These are phyloP conservation scores for Halcyon malimbica DNA, from an alignment of 2,113 vertebrate species.

Conservation along the genomic window DNA sequence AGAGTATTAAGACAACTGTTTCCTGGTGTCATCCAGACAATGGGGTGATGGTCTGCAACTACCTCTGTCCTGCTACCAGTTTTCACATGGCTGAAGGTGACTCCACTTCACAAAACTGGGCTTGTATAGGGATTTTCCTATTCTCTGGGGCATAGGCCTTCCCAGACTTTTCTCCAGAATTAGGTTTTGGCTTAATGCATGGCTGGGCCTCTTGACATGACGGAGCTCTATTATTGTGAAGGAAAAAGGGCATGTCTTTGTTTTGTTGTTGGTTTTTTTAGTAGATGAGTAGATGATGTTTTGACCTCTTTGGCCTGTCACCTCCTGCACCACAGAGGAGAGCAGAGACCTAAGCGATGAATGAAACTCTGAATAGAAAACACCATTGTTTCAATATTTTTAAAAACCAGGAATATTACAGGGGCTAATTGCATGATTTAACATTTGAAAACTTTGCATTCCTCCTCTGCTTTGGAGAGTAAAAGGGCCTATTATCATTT, in stretches of 20 bases:
- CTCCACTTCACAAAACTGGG: neutral
- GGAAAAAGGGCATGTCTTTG: neutral
- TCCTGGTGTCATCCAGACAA: neutral
- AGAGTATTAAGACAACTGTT: neutral
- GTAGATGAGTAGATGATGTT: neutral
- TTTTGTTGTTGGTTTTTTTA: neutral
- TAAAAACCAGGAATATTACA: neutral
- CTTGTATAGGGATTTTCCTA: neutral
- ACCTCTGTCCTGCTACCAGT: neutral
- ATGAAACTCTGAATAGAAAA: neutral
- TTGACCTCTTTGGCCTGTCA: neutral
- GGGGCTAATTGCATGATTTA: slow-evolving; percentile 74
- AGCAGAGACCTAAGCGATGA: neutral
- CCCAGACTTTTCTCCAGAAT: neutral
- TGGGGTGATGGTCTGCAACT: neutral
- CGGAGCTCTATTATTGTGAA: neutral
- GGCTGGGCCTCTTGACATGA: neutral
- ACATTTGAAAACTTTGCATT: slow-evolving; percentile 78
- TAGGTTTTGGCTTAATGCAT: neutral
- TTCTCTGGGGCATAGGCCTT: neutral
- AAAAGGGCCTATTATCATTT: slow-evolving; percentile 83
- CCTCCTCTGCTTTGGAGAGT: slow-evolving; percentile 67
- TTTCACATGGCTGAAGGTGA: neutral
- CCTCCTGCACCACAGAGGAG: neutral
- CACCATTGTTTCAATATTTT: neutral